Evolutionary conservation across 2,797 vertebrate genomes (phyloP).

Genomic region (Eulemur coronatus): DNA sequence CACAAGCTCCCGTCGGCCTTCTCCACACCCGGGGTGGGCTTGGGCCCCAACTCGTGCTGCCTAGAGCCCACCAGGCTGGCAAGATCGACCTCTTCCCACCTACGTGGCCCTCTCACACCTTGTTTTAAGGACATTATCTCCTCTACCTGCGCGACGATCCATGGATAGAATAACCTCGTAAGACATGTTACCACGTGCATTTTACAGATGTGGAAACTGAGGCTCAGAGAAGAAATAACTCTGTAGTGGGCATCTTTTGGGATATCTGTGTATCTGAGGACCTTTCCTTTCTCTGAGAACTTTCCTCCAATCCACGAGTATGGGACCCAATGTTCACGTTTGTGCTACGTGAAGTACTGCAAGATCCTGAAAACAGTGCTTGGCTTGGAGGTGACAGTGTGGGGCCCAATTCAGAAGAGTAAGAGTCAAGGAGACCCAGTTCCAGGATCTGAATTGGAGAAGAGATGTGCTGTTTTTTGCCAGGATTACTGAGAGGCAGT

Average conservation of each 20-base stretch:
- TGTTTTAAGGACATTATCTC: background rate
- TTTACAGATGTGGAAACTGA: background rate
- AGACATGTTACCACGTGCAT: background rate
- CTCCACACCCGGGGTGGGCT: background rate
- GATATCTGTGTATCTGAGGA: background rate
- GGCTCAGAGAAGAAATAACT: background rate
- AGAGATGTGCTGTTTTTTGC: background rate
- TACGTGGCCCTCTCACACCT: rapidly evolving
- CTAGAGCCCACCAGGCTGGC: background rate
- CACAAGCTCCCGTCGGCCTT: background rate
- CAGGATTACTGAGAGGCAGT: background rate
- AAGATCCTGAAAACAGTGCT: background rate
- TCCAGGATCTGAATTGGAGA: background rate
- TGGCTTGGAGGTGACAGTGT: background rate
- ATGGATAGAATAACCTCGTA: rapidly evolving
- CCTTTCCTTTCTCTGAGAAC: background rate
- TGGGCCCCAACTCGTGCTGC: background rate
- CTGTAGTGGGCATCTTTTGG: background rate
- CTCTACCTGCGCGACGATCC: background rate
- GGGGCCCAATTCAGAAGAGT: background rate
- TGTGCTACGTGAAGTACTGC: background rate
- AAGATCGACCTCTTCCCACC: too few species aligned
- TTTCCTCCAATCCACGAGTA: background rate
- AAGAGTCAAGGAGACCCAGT: background rate
- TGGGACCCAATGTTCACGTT: background rate